phyloP scores from a whole-genome alignment of 2,888 invertebrate genomes.

The Choristoneura rosaceana region DNA sequence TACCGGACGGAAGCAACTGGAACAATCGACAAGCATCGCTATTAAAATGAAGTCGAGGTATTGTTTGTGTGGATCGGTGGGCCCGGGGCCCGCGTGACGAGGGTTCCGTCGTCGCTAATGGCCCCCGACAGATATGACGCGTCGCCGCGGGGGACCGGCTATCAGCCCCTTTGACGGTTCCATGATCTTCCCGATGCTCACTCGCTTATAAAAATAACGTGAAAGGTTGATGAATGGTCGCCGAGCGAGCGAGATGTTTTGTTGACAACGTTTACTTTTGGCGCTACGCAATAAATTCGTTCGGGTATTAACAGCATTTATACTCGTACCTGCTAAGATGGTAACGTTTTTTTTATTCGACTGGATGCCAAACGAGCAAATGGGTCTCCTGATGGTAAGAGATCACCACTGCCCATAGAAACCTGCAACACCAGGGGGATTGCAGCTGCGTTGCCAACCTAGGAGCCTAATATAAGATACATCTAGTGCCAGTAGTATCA shows the following conservation, averaged over 20 bases:
- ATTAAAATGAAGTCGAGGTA: slow-evolving; percentile 23
- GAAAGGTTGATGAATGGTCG: slow-evolving; percentile 37
- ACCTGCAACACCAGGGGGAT: too few relatives aligned
- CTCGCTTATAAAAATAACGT: slow-evolving; percentile 40
- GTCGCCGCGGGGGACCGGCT: slow-evolving; percentile 31
- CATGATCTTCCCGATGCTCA: slow-evolving; percentile 32
- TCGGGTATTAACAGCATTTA: neutral
- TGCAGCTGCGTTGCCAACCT: too few relatives aligned
- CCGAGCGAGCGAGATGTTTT: slow-evolving; percentile 11
- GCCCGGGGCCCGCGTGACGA: slow-evolving; percentile 26
- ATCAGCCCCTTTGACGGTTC: slow-evolving; percentile 30
- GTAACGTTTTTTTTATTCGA: too few relatives aligned
- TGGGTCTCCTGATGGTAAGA: too few relatives aligned
- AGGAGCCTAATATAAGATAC: too few relatives aligned
- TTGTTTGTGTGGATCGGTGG: slow-evolving; percentile 21
- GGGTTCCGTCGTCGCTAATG: slow-evolving; percentile 33
- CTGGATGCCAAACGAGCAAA: too few relatives aligned
- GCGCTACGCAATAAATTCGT: neutral
- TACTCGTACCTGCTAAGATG: too few relatives aligned
- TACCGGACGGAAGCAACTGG: slow-evolving; percentile 5
- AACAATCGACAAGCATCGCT: slow-evolving; percentile 11
- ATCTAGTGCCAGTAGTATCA: too few relatives aligned
- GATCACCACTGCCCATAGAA: too few relatives aligned
- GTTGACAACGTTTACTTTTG: slow-evolving; percentile 34
- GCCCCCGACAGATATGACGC: slow-evolving; percentile 38